Evolutionary conservation across 2,888 invertebrate genomes (phyloP).

Genomic region (Nephrotoma appendiculata): DNA sequence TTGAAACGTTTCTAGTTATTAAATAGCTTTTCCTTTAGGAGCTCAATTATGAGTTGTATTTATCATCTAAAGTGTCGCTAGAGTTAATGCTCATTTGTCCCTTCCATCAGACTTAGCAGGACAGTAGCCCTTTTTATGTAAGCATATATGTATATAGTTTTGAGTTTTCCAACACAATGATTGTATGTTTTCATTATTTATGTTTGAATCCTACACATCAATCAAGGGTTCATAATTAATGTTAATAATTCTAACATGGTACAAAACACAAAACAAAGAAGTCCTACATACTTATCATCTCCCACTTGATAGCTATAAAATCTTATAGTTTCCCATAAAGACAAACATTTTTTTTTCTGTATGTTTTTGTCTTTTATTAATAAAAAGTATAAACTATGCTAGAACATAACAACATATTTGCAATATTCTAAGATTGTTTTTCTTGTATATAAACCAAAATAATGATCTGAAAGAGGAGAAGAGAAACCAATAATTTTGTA

Average conservation of each 20-base stretch:
- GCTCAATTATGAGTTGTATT: too few relatives aligned
- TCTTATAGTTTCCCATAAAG: neutral
- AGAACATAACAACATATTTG: neutral
- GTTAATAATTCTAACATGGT: neutral
- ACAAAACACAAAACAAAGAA: neutral
- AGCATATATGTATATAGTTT: too few relatives aligned
- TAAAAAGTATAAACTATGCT: neutral
- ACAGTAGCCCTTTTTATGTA: too few relatives aligned
- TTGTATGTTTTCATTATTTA: neutral
- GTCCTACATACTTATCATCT: neutral
- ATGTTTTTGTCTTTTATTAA: neutral
- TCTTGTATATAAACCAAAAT: neutral
- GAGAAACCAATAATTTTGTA: neutral
- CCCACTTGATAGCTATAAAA: neutral
- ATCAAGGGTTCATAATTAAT: neutral
- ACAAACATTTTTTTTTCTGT: neutral
- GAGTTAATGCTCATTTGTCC: too few relatives aligned
- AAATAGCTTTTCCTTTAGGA: too few relatives aligned
- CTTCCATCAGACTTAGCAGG: too few relatives aligned
- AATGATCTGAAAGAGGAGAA: neutral
- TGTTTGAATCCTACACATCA: neutral
- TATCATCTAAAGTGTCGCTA: too few relatives aligned
- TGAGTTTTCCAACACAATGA: too few relatives aligned
- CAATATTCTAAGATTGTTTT: neutral
- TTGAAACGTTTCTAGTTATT: too few relatives aligned